Base-by-base conservation (phyloP, 2,113 vertebrate species). In the Campylomormyrus tamandua region DNA sequence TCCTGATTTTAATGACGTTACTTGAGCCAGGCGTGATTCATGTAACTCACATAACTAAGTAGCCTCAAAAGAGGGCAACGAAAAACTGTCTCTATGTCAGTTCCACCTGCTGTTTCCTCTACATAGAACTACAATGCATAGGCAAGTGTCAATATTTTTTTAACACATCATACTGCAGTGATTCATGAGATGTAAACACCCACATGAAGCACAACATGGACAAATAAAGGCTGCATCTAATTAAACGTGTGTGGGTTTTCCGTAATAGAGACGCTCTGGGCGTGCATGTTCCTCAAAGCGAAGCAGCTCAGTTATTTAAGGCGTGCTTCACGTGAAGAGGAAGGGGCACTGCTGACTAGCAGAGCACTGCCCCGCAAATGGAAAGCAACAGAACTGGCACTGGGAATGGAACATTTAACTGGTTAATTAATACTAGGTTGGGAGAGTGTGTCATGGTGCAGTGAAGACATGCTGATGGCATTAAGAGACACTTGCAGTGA, bases 401-500 rank as follows among this genome's bases (percentile, higher is more conserved):
- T n/a, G 80, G 52, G 80, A 89, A 52, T n/a, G 24, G 52, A 58
- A 84, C 52, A 89, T 48, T 90, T 70, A 87, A 87, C 56, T 52
- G 48, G 21, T 74, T 24, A 90, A 87, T 80, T 53, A 90, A 50
- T 49, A 39, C 27, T 52, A n/a, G 21, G 24, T 49, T 45, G 27
- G 15, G 24, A 70, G 39, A 87, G 83, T n/a, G 83, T 84, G 10
- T 31, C 24, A n/a, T 5, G 11, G 49, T 39, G 31, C 83, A 66
- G n/a, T 21, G 17, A 56, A 87, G 58, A 70, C 85, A 46, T 7
- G 9, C 74, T 50, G 31, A 50, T 24, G 50, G 49, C 49, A 83
- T 48, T 80, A 49, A 17, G 87, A 70, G 90, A 70, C 62, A 70
- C 3, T 70, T 70, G n/a, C 62, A 31, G n/a, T 39, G 70, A 77